Conservation (phyloP, 2,113 vertebrate species). For the Ceyx melanurus region DNA sequence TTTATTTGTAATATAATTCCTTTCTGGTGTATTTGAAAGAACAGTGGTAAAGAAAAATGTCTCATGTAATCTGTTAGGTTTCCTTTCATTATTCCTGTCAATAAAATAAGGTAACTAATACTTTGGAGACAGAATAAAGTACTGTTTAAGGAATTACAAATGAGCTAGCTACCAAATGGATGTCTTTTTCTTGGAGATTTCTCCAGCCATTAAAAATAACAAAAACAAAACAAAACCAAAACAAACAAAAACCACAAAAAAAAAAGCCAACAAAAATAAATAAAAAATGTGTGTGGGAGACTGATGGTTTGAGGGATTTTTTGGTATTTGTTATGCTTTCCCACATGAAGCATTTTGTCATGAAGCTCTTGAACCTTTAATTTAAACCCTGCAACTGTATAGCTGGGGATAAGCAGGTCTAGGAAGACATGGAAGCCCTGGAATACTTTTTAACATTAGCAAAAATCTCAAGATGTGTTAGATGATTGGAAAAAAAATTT, state of each 20-base stretch:
- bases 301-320: background rate
- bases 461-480: background rate
- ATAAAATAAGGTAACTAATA: background rate
- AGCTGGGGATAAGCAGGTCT: background rate
- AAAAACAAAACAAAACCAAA: too few species aligned
- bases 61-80: background rate
- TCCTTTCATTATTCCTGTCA: background rate
- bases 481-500: background rate
- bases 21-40: background rate
- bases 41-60: background rate
- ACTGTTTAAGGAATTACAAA: background rate
- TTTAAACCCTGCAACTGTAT: background rate
- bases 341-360: background rate
- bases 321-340: background rate
- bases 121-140: background rate
- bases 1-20: background rate
- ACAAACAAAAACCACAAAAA: too few species aligned
- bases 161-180: background rate
- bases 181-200: background rate
- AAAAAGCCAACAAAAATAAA: background rate
- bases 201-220: background rate
- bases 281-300: background rate
- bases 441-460: background rate
- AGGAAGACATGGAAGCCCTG: background rate
- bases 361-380: background rate